phyloP scores from a whole-genome alignment of 2,888 invertebrate genomes.

The Cordilura impudica region DNA sequence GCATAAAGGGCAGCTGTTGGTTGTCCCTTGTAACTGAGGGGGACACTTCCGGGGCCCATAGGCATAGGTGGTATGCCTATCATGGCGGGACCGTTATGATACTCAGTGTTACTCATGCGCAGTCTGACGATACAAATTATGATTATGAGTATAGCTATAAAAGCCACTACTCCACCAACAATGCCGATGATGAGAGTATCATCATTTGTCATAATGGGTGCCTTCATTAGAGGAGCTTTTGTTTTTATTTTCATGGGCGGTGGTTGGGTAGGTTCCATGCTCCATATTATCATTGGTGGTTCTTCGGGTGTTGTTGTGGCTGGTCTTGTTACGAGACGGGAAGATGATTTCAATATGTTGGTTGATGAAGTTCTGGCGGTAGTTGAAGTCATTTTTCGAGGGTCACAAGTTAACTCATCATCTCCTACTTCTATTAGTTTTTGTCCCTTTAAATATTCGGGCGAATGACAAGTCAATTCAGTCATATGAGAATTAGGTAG shows the following conservation, averaged over 20 bases:
- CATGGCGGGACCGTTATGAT: conserved; percentile 84
- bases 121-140: conserved; percentile 92
- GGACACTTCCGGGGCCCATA: conserved; percentile 81
- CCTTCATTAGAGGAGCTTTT: conserved; percentile 81
- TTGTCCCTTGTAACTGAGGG: conserved; percentile 79
- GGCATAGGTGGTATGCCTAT: conserved; percentile 79
- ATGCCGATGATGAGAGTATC: conserved; percentile 97
- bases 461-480: conserved; percentile 83
- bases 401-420: conserved; percentile 89
- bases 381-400: conserved; percentile 79
- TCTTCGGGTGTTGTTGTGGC: conserved; percentile 81
- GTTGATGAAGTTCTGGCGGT: conserved; percentile 69
- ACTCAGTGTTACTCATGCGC: conserved; percentile 84
- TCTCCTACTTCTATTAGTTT: conserved; percentile 87
- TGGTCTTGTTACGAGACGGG: conserved; percentile 76
- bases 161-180: conserved; percentile 93
- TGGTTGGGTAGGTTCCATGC: conserved; percentile 85
- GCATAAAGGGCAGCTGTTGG: conserved; percentile 80
- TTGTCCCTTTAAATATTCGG: conserved; percentile 84
- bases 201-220: conserved; percentile 86
- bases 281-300: conserved; percentile 94
- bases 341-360: conserved; percentile 71
- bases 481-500: conserved; percentile 83
- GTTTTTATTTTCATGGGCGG: conserved; percentile 80
- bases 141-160: conserved; percentile 91